Conservation (phyloP, 2,113 vertebrate species). For the Aramus guarauna region DNA sequence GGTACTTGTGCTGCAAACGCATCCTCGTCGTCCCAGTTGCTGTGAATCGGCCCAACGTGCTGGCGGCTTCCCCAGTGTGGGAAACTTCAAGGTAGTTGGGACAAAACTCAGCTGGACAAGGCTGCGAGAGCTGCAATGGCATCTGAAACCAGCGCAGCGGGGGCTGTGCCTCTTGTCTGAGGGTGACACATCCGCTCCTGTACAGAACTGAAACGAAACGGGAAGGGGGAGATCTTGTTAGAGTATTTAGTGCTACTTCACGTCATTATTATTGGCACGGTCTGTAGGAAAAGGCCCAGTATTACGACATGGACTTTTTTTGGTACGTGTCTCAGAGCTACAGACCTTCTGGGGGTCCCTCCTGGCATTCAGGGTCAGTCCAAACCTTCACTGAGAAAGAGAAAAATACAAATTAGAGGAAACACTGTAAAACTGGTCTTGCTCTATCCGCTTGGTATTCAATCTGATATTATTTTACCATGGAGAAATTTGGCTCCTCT, state of each 20-base stretch:
- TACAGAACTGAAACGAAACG: background rate
- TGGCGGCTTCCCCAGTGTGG: no score
- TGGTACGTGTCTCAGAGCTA: background rate
- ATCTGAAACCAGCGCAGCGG: no score
- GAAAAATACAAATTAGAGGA: background rate
- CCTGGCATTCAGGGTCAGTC: background rate
- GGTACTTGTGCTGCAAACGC: background rate
- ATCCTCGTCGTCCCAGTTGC: accelerated
- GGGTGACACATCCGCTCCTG: background rate
- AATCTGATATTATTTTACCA: background rate
- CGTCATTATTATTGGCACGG: background rate
- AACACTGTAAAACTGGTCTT: background rate
- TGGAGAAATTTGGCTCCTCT: background rate
- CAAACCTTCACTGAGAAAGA: background rate
- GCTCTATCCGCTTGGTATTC: background rate
- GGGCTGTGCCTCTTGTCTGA: background rate
- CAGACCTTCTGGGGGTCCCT: background rate
- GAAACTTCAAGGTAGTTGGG: background rate
- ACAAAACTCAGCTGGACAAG: background rate
- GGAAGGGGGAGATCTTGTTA: background rate
- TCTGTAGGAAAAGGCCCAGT: background rate
- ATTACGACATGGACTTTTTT: background rate
- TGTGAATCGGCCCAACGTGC: background rate
- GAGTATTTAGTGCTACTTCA: background rate
- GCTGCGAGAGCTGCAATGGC: background rate